Base-by-base conservation (phyloP, 2,113 vertebrate species). In the Dicaeum eximium region DNA sequence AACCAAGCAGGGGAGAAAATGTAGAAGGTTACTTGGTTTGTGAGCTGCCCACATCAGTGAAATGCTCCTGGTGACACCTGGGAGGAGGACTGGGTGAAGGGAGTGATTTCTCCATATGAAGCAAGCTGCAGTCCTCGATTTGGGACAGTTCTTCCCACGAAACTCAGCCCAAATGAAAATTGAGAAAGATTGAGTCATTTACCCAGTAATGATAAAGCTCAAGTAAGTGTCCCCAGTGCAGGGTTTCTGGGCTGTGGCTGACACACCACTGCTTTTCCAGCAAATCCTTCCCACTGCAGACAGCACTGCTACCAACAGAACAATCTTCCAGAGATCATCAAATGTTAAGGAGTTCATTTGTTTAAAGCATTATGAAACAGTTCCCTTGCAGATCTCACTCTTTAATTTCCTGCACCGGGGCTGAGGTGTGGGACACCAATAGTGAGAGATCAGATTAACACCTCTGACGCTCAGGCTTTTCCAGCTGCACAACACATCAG, bases 341-440 rank as follows among this genome's bases (percentile, higher is more conserved):
- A 95, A 81, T 96, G 97, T 97, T 97, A 96, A 97, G 96, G 93
- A 97, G 97, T 96, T 97, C 97, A 95, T 97, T 97, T 97, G 97
- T 96, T 97, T 97, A 97, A 97, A 97, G 93, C 93, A 93, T 96
- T 95, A 96, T 97, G 95, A 96, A 97, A 97, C 31, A 93, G 95
- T 83, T 94, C 80, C 89, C 95, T 93, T 64, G 77, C 94, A 94
- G 95, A 96, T 95, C 91, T 95, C 92, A 31, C 90, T 86, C 90
- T 97, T 97, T 97, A 97, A 97, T 97, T 97, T 97, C 97, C 97
- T 97, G 97, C 96, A 66, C 35, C 1, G 28, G 87, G 75, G 86
- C 95, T 38, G 95, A 95, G 92, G 95, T 96, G 96, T 93, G 94
- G 94, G 95, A 96, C 97, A 97, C 94, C 97, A 94, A 92, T 95